These are phyloP conservation scores for Theretra japonica DNA, from an alignment of 2,888 invertebrate genomes.

Conservation along the genomic window DNA sequence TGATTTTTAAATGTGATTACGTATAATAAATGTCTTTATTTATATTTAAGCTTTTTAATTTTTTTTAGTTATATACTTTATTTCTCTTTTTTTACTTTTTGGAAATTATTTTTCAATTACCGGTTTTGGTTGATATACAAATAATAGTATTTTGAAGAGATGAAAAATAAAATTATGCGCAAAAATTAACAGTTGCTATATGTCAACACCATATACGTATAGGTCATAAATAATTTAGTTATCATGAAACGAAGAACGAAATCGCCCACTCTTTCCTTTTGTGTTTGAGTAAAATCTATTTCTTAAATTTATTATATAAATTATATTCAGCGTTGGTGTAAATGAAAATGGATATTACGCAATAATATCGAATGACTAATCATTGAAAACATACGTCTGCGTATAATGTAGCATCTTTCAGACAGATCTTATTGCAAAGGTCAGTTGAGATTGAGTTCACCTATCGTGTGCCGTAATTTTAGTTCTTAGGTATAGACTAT, in stretches of 20 bases:
- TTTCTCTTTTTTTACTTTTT: too few species aligned
- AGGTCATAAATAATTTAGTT: slow-evolving; percentile 35
- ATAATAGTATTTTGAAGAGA: neutral
- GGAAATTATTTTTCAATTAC: too few species aligned
- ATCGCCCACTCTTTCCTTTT: slow-evolving; percentile 68
- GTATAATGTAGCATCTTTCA: slow-evolving; percentile 23
- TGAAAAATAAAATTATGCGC: neutral
- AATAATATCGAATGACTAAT: slow-evolving; percentile 24
- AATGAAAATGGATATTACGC: slow-evolving; percentile 28
- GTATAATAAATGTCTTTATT: too few species aligned
- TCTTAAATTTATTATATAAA: slow-evolving; percentile 18
- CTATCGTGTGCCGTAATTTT: slow-evolving; percentile 15
- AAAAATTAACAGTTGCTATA: slow-evolving; percentile 9
- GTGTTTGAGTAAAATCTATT: slow-evolving; percentile 36
- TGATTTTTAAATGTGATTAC: too few species aligned
- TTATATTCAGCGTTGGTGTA: slow-evolving; percentile 25
- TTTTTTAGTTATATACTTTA: too few species aligned
- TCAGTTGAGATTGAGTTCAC: slow-evolving; percentile 21
- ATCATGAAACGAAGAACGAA: slow-evolving; percentile 43
- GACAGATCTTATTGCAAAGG: slow-evolving; percentile 25
- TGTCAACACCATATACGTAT: slow-evolving; percentile 28
- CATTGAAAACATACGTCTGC: slow-evolving; percentile 13
- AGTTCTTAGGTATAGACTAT: neutral
- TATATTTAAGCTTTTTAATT: too few species aligned
- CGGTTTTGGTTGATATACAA: too few species aligned